Base-by-base conservation (phyloP, 2,113 vertebrate species). In the Otocyon megalotis region DNA sequence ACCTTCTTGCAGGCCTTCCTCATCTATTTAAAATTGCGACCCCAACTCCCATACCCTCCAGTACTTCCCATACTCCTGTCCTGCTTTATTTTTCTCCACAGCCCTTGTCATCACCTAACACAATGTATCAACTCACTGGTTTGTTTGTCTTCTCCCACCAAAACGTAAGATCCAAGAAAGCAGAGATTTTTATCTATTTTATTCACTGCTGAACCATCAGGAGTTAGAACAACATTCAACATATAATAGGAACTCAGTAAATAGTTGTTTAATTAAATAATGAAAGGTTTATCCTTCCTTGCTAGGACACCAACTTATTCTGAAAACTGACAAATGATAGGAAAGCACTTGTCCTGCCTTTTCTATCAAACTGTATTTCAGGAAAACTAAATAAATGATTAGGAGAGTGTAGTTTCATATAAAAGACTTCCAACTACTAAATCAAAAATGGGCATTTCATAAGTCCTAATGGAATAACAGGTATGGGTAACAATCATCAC, bases 311-410 rank as follows among this genome's bases (percentile, higher is more conserved):
- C 17, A 62, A 24, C 14, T 79, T 82, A 69, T 82, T 97, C 77
- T 88, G 54, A 85, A 97, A 93, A 86, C 0, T 65, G 10, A 32
- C 48, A 90, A 35, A 19, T 28, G 72, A 92, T 32, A 32, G 76
- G 53, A 96, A 97, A 63, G 37, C 81, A 71, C 2, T 30, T 81
- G 43, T 56, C 62, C 58, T 92, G 67, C 35, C 83, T 85, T 85
- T 84, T 62, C 79, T 74, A 56, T 88, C 92, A 92, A 65, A 95
- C 28, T 65, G 4, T 22, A 96, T 69, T 77, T 88, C 50, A 63
- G 28, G 80, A 76, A 48, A 94, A 95, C 30, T 9, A 79, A 83
- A 17, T 20, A n/a, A 62, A 28, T 76, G 43, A 32, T 20, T 20
- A 30, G 71, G 62, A 15, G 58, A 72, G 11, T 2, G 0, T 79